Conservation (phyloP, 2,888 invertebrate genomes). For the Tiliacea aurago region DNA sequence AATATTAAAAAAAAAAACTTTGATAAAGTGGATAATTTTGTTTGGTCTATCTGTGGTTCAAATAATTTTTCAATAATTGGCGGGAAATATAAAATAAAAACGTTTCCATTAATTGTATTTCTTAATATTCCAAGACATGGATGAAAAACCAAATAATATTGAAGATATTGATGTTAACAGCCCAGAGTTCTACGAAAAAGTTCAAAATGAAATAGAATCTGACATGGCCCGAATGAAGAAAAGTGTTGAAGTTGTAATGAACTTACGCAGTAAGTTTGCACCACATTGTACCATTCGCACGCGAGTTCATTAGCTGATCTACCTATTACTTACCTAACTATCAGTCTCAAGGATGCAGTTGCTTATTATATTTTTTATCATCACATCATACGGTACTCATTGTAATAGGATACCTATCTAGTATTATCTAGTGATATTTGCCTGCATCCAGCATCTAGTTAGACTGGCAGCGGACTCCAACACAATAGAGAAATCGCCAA, state of each 20-base stretch:
- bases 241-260: slow-evolving; percentile 71
- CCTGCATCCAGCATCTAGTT: not conserved
- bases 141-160: slow-evolving; percentile 31
- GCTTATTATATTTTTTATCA: not conserved
- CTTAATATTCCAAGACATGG: slow-evolving; percentile 32
- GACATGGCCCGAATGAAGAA: slow-evolving; percentile 77
- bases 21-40: not conserved
- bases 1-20: not conserved
- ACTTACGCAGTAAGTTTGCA: slow-evolving; percentile 75
- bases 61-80: slow-evolving; percentile 12
- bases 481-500: not conserved
- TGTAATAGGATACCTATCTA: not conserved
- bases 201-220: slow-evolving; percentile 75
- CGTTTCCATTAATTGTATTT: too few relatives aligned
- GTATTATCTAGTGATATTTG: not conserved
- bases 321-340: not conserved
- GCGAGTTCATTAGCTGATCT: not conserved
- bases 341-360: not conserved
- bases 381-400: too few relatives aligned
- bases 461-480: not conserved
- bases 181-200: slow-evolving; percentile 74
- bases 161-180: slow-evolving; percentile 74
- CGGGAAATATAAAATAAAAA: slow-evolving; percentile 30
- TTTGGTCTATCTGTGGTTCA: not conserved
- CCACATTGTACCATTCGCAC: not conserved